phyloP scores from a whole-genome alignment of 2,113 vertebrate genomes.

The Sciurus niger region DNA sequence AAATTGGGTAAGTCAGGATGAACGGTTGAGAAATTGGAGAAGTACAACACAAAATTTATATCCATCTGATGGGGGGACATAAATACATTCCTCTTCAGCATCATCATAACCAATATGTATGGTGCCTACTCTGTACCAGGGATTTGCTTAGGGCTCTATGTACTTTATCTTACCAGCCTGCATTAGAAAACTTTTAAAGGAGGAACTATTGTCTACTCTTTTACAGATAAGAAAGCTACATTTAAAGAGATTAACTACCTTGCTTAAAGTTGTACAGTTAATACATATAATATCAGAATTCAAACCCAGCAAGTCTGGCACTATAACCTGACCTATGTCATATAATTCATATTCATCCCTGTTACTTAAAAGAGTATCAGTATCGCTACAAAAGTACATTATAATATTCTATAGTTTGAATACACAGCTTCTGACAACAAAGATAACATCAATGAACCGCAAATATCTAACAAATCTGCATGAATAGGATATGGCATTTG shows the following conservation, averaged over 20 bases:
- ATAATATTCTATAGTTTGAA: conserved; percentile 58
- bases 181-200: conserved; percentile 42
- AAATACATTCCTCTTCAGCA: background rate
- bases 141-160: background rate
- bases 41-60: background rate
- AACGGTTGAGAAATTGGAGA: background rate
- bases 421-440: conserved; percentile 21
- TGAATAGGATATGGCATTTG: background rate
- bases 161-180: background rate
- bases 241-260: conserved; percentile 9
- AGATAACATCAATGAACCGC: conserved; percentile 20
- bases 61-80: background rate
- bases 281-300: conserved; percentile 31
- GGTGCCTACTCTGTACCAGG: background rate
- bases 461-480: conserved; percentile 27
- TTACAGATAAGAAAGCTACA: conserved; percentile 19
- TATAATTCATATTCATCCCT: conserved; percentile 41
- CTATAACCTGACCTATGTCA: conserved; percentile 11
- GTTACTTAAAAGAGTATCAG: conserved; percentile 3
- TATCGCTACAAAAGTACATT: conserved; percentile 2
- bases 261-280: background rate
- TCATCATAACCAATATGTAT: background rate
- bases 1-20: background rate
- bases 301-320: conserved; percentile 50
- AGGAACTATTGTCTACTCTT: background rate